A percentile compares a stretch with the other conserved stretches of the same genome.
These are phyloP conservation scores for Drosophila anomalata DNA, from an alignment of 2,888 invertebrate genomes.

Conservation along the genomic window DNA sequence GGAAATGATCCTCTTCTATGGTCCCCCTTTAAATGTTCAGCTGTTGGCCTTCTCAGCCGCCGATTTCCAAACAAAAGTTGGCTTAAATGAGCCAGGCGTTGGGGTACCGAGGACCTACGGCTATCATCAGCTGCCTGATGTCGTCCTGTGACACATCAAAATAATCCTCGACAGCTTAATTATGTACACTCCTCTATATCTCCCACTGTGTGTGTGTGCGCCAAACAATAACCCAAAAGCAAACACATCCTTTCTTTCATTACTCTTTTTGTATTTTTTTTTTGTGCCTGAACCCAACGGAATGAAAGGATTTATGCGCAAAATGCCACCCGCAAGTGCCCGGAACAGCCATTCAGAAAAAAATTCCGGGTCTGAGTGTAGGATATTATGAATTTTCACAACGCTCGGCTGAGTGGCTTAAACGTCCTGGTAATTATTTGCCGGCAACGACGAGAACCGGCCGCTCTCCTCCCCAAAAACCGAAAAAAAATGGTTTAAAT, in stretches of 20 bases:
- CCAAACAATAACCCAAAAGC: constrained; percentile 48
- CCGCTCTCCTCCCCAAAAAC: constrained; percentile 8
- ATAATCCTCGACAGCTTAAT: constrained; percentile 82
- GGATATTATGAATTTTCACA: constrained; percentile 73
- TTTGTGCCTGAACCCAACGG: constrained; percentile 45
- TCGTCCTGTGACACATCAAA: constrained; percentile 80
- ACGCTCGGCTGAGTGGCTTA: constrained; percentile 72
- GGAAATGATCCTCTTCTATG: constrained; percentile 16
- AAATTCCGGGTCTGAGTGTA: constrained; percentile 13
- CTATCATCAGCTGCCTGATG: constrained; percentile 74
- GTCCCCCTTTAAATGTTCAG: constrained; percentile 5
- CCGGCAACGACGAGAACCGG: constrained; percentile 48
- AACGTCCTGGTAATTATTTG: constrained; percentile 71
- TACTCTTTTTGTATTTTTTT: constrained; percentile 24
- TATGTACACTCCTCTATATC: constrained; percentile 79
- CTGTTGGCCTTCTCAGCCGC: constrained; percentile 44
- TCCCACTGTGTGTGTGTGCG: constrained; percentile 26
- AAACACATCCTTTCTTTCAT: constrained; percentile 55
- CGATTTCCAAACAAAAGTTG: constrained; percentile 70
- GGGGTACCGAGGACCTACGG: constrained; percentile 31
- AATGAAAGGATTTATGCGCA: constrained; percentile 76
- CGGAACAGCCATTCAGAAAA: constrained; percentile 47
- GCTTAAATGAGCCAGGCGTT: constrained; percentile 66
- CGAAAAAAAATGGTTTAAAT: constrained; percentile 57
- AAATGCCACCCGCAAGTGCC: constrained; percentile 69